These are phyloP conservation scores for Platalea minor DNA, from an alignment of 2,797 vertebrate genomes.

Conservation along the genomic window DNA sequence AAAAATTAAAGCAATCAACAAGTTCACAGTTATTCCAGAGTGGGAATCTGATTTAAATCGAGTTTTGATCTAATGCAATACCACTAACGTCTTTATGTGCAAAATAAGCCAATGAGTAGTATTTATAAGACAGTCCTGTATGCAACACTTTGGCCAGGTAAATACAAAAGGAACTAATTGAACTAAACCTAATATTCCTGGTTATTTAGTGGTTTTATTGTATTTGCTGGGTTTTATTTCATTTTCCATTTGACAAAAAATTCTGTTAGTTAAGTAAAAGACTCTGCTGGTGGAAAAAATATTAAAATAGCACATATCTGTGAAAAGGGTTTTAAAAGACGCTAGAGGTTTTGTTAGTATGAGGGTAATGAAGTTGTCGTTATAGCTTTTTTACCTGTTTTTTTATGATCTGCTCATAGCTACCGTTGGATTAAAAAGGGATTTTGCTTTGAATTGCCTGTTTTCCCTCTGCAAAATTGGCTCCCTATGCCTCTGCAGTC, in stretches of 20 bases:
- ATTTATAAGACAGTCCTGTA: constrained; percentile 15
- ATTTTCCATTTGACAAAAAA: constrained; percentile 33
- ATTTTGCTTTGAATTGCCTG: constrained; percentile 70
- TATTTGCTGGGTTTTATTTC: neutral
- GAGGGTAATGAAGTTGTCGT: constrained; percentile 45
- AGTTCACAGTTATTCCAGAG: constrained; percentile 44
- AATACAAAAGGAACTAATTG: neutral
- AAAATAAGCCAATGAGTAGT: constrained; percentile 26
- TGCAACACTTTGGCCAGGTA: neutral
- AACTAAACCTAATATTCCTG: neutral
- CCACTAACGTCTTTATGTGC: constrained; percentile 35
- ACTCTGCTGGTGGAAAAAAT: constrained; percentile 22
- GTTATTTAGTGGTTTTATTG: neutral
- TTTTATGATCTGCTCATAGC: constrained; percentile 59
- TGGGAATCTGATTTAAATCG: constrained; percentile 62
- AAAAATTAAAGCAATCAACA: constrained; percentile 58
- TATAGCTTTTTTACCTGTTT: constrained; percentile 48
- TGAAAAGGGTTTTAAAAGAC: constrained; percentile 52
- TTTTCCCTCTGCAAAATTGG: constrained; percentile 69
- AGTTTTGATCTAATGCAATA: constrained; percentile 38
- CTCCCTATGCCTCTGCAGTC: constrained; percentile 64
- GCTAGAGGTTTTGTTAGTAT: neutral
- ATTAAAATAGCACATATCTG: constrained; percentile 34
- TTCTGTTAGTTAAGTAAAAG: constrained; percentile 41
- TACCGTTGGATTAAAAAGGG: constrained; percentile 56